phyloP scores from a whole-genome alignment of 2,113 vertebrate species.

The Salvelinus fontinalis region DNA sequence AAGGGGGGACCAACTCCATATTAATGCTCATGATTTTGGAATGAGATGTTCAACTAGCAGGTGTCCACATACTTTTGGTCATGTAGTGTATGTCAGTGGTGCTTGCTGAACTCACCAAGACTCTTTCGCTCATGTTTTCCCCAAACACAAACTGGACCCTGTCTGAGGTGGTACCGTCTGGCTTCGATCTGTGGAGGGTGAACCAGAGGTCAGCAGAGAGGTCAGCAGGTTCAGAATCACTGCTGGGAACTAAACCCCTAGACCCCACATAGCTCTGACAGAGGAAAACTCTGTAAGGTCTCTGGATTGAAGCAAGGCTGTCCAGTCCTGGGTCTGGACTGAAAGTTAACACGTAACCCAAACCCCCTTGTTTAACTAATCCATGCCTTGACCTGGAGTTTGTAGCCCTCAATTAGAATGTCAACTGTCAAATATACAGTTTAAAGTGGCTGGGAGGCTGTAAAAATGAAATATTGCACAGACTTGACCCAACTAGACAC shows the following conservation, averaged over 20 bases:
- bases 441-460: too few relatives aligned
- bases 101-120: conserved; percentile 71
- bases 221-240: not conserved
- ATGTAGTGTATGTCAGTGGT: not conserved
- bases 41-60: too few relatives aligned
- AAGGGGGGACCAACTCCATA: too few relatives aligned
- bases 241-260: not conserved
- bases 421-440: too few relatives aligned
- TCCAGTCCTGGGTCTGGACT: not conserved
- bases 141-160: conserved; percentile 79
- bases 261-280: not conserved
- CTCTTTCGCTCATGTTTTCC: conserved; percentile 86
- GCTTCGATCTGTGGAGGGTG: conserved; percentile 24
- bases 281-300: not conserved
- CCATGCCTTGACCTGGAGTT: too few relatives aligned
- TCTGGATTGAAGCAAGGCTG: not conserved
- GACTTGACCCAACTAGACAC: too few relatives aligned
- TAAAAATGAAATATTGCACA: too few relatives aligned
- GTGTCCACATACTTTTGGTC: too few relatives aligned
- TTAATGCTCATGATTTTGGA: too few relatives aligned
- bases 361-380: not conserved
- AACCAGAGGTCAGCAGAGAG: not conserved
- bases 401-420: too few relatives aligned
- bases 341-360: not conserved
- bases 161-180: conserved; percentile 6